Evolutionary conservation across 1,140 invertebrate species (phyloP).

Genomic region (Brachionus koreanus): DNA sequence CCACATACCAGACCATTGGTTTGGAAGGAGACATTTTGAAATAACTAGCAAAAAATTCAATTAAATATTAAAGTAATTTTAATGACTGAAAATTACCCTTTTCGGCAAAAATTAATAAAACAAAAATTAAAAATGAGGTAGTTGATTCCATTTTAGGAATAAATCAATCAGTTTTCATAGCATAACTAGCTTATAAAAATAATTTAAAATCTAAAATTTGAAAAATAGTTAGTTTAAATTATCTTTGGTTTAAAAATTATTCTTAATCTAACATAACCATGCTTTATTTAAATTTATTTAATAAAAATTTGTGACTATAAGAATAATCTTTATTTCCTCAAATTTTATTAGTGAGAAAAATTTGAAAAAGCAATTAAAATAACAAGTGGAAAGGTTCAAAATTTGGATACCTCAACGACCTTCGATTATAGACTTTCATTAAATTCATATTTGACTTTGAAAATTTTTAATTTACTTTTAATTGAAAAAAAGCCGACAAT

Average conservation of each 20-base stretch:
- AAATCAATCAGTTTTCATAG: background rate
- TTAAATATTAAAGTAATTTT: background rate
- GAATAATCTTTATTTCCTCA: too few species aligned
- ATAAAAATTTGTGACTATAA: too few species aligned
- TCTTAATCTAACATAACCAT: too few species aligned
- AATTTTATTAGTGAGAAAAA: too few species aligned
- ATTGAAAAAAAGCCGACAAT: constrained; percentile 23
- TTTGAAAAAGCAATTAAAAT: too few species aligned
- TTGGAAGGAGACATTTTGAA: background rate
- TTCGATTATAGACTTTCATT: background rate
- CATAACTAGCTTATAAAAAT: background rate
- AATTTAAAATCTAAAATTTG: background rate
- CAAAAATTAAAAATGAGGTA: background rate
- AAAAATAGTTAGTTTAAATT: background rate
- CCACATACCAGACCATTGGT: constrained; percentile 9
- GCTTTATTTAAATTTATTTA: too few species aligned
- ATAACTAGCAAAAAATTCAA: background rate
- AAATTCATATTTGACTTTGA: background rate
- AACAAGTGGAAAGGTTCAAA: background rate
- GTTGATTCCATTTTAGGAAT: background rate
- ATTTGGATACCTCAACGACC: background rate
- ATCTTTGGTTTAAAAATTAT: too few species aligned
- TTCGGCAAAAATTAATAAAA: background rate
- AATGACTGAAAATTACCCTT: background rate
- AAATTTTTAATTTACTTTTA: background rate